Evolutionary conservation across 2,113 vertebrate species (phyloP).

Genomic region (Kobus ellipsiprymnus): DNA sequence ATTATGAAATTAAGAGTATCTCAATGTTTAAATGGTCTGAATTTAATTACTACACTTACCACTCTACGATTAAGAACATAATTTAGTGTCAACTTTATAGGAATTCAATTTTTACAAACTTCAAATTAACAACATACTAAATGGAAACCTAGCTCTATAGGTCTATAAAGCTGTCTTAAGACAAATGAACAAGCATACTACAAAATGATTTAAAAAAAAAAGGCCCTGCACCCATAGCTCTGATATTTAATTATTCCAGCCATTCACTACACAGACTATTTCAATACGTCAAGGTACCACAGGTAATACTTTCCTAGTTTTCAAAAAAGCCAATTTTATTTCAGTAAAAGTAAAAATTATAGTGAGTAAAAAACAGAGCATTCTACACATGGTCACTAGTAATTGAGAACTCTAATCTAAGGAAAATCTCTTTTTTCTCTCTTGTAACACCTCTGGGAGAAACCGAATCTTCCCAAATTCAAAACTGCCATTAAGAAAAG

Average conservation of each 20-base stretch:
- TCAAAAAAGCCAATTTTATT: constrained; percentile 26
- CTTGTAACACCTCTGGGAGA: not conserved
- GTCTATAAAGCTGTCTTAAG: not conserved
- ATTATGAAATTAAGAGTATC: not conserved
- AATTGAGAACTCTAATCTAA: not conserved
- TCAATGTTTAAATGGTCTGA: constrained; percentile 7
- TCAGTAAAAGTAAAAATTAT: not conserved
- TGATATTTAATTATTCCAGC: not conserved
- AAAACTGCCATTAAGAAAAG: constrained; percentile 7
- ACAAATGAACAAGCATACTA: not conserved
- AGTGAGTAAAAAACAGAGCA: not conserved
- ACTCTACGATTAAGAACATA: not conserved
- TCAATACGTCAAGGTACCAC: not conserved
- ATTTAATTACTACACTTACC: not conserved
- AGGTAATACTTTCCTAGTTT: not conserved
- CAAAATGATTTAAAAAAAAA: not conserved
- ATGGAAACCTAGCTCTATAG: not conserved
- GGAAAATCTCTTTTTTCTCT: not conserved
- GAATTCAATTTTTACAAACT: not conserved
- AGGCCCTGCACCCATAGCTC: not conserved
- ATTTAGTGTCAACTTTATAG: not conserved
- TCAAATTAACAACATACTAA: not conserved
- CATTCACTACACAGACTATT: not conserved
- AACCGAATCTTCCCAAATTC: not conserved
- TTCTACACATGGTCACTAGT: not conserved